Evolutionary conservation across 1,140 invertebrate genomes (phyloP), one percentile per base, ranked within the genome.

Genomic region (Drosophila sproati): DNA sequence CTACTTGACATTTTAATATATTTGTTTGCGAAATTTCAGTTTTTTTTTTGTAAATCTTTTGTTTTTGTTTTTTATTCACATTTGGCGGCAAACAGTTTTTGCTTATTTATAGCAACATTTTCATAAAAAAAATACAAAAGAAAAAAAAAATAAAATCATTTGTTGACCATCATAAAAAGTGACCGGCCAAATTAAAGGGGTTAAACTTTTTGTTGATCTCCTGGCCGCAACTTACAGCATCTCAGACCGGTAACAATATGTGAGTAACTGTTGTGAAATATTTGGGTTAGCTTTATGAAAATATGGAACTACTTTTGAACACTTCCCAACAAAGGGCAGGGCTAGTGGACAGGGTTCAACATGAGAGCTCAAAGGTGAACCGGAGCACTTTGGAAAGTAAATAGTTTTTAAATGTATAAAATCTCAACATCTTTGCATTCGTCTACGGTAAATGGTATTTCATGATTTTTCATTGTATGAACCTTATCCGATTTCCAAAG

Each of bases 1-100:
- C 80, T 57, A 41, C 62, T 73, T 85, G 82, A 87, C 82, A 86
- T 82, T 86, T 86, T 82, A 86, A 86, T 86, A 81, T 51, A 69
- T 75, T 70, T 68, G 82, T 63, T 81, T 85, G 69, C 61, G 55
- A 85, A 79, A 80, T 61, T 76, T 55, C 12, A 34, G 52, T 48
- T 62, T 67, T 68, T 68, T 52, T 35, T 48, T n/a, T 66, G 43
- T 45, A n/a, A 31, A 3, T 57, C 7, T 29, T 3, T n/a, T 51
- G 45, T 59, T 62, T 63, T 4, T 43, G 3, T 57, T 45, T 39
- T 57, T 69, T 71, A 73, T 76, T 59, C 54, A 59, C 63, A 69
- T 47, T 48, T 50, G 43, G 31, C 34, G 41, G 45, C 59, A 61
- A 50, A 61, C 39, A n/a, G 29, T 10, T 32, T 56, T 41, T 7